Conservation (phyloP, 2,113 vertebrate genomes). For the Picathartes gymnocephalus region DNA sequence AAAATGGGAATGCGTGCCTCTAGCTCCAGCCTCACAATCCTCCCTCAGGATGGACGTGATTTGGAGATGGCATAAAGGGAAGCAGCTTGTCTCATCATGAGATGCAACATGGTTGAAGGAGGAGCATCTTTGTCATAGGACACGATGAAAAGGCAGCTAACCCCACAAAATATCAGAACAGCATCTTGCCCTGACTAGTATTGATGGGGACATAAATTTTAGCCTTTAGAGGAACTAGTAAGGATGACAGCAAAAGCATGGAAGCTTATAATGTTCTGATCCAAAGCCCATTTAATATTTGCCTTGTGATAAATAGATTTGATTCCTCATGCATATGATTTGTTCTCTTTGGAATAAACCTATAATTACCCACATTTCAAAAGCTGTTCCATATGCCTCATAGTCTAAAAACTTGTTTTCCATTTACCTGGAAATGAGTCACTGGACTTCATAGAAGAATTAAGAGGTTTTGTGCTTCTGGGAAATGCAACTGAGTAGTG, state of each 20-base stretch:
- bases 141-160: neutral
- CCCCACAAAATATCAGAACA: neutral
- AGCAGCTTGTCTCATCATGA: neutral
- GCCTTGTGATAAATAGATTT: neutral
- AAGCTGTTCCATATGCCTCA: neutral
- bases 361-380: neutral
- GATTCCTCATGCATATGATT: neutral
- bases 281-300: neutral
- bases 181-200: neutral
- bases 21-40: neutral
- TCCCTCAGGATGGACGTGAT: neutral
- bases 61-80: neutral
- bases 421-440: slow-evolving; percentile 20
- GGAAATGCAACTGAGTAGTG: neutral
- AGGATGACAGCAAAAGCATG: neutral
- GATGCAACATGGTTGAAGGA: neutral
- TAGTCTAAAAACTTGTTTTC: neutral
- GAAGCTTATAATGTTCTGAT: neutral
- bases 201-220: fast-evolving
- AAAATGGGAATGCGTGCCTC: neutral
- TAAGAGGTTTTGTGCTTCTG: neutral
- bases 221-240: neutral
- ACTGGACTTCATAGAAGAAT: neutral
- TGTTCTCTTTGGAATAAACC: neutral
- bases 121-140: neutral